Evolutionary conservation across 2,113 vertebrate genomes (phyloP), one percentile per base, ranked within the genome.

Genomic region (Anguilla rostrata): DNA sequence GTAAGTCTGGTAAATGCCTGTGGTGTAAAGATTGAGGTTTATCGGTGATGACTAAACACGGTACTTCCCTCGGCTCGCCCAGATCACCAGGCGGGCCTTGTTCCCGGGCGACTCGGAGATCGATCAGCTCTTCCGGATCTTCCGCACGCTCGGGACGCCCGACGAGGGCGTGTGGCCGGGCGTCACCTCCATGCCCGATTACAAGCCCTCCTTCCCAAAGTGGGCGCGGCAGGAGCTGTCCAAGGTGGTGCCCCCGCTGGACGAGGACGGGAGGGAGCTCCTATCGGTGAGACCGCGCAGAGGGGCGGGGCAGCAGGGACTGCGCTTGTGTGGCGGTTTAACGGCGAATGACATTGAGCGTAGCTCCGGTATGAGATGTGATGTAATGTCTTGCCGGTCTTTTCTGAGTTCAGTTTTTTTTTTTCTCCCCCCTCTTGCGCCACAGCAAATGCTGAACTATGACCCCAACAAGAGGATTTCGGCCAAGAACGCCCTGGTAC

Each of bases 61-160:
- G 12, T 1, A 39, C 39, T 1, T 85, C n/a, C 3, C 46, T 29
- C 16, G 6, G 18, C 82, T 49, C 11, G 84, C 86, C 71, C 90
- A 98, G 97, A 94, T 98, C 88, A 98, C 97, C 78, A 95, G 96
- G 34, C 94, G 97, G 84, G 98, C 98, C 0, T 91, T 99, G 20
- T 99, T 99, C 87, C 98, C 98, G 0, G 98, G 98, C 16, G 98
- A 99, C 89, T 99, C 98, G 0, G 98, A 99, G 91, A 99, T 99
- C 0, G 98, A 99, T 85, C 98, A 99, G 85, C 94, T 99, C 0
- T 99, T 99, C 93, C 93, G 98, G 66, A 99, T 99, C 91, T 99
- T 99, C 91, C 97, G 98, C 75, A 99, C 98, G 0, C 87, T 99
- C 92, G 98, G 98, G 1, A 99, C 98, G 0, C 98, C 98, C 0